These are phyloP conservation scores for Aurelia sp. DNA, from an alignment of 30 jellyfish, hydroid and myxozoan species.

Conservation along the genomic window DNA sequence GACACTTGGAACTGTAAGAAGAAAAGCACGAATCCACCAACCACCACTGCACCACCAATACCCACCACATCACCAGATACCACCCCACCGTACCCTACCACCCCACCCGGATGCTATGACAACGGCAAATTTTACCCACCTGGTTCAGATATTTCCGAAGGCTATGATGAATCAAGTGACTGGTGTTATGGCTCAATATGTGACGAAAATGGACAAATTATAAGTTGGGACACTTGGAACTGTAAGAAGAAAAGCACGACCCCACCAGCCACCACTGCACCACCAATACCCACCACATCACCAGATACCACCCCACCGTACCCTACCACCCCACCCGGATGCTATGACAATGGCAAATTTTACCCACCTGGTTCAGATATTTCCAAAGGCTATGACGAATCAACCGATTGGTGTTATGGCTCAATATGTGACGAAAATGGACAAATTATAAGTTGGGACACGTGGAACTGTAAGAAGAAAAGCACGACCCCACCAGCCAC, in stretches of 20 bases:
- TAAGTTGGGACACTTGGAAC: slow-evolving; percentile 34
- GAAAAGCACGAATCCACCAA: slow-evolving; percentile 6
- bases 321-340: not conserved
- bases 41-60: slow-evolving; percentile 10
- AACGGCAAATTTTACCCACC: slow-evolving; percentile 25
- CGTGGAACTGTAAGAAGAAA: slow-evolving; percentile 11
- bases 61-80: slow-evolving; percentile 1
- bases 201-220: slow-evolving; percentile 10
- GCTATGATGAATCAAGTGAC: slow-evolving; percentile 6
- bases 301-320: not conserved
- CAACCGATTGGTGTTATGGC: slow-evolving; percentile 36
- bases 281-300: not conserved
- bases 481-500: slow-evolving; percentile 15
- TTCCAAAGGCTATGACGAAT: slow-evolving; percentile 12
- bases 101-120: not conserved
- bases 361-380: slow-evolving; percentile 25
- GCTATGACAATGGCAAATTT: slow-evolving; percentile 16
- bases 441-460: slow-evolving; percentile 32
- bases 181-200: slow-evolving; percentile 55
- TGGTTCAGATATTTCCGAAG: slow-evolving; percentile 20
- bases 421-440: slow-evolving; percentile 18
- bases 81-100: not conserved
- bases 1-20: slow-evolving; percentile 26
- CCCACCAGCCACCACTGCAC: slow-evolving; percentile 12
- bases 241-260: slow-evolving; percentile 25